Evolutionary conservation across 2,797 vertebrate genomes (phyloP), one percentile per base, ranked within the genome.

Genomic region (Mormyrops attenuatus): DNA sequence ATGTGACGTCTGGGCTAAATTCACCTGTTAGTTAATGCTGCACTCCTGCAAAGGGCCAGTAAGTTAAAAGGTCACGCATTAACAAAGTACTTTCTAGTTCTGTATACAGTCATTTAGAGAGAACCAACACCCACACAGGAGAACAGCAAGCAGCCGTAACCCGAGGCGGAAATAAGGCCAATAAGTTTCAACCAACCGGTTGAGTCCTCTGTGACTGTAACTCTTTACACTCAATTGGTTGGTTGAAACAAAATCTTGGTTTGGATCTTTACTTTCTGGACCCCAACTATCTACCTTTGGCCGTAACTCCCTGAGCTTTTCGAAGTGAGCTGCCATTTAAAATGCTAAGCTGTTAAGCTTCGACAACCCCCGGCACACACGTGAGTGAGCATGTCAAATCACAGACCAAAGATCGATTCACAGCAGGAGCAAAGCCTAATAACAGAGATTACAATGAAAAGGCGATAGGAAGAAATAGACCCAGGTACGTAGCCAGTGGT

Each of bases 121-220:
- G 85, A 94, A 94, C 93, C 93, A 93, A 91, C 90, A 89, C 90
- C 93, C 93, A 93, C 91, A 87, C 90, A 92, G 91, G 88, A 30
- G 90, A 93, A 93, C 92, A 9, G 38, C 90, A 92, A 93, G 92
- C 92, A 92, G 92, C 7, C 7, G 22, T 8, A 26, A 26, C 8
- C 60, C 0, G n/a, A 63, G 57, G n/a, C 26, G n/a, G 2, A 26
- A 8, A 60, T 60, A 60, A 20, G 20, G 20, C 55, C 5, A 63
- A 22, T 2, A 22, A 63, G n/a, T 2, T 63, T 8, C 20, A 63
- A 8, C n/a, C 57, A 57, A n/a, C 5, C 55, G n/a, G 20, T 7
- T 57, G 5, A 57, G 55, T 63, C 5, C 38, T 41, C 52, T 55
- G 52, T 55, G 52, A 17, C 6, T 63, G n/a, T 63, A 7, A 63